Evolutionary conservation across 2,113 vertebrate species (phyloP), one percentile per base, ranked within the genome.

Genomic region (Haemorhous mexicanus): DNA sequence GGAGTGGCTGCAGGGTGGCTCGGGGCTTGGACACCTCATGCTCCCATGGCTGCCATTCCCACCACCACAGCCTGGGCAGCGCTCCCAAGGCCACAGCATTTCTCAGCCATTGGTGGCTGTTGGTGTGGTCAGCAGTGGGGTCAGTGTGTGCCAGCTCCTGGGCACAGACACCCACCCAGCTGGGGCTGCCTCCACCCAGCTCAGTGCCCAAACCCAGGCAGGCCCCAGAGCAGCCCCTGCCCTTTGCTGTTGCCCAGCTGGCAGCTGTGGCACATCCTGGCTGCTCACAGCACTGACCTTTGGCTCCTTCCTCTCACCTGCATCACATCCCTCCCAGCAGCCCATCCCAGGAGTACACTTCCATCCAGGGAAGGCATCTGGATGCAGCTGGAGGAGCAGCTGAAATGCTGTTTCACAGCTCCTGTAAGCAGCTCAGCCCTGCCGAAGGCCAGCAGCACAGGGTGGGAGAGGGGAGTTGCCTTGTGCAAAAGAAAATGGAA

Each of bases 1-100:
- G 37, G 37, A 43, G 61, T 6, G 10, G 21, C 30, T 5, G 4
- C 39, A 52, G 58, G 4, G 4, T 27, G 35, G 21, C n/a, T 70
- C 37, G 32, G 30, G 1, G 8, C 13, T 33, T 20, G 26, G 44
- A 5, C 62, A 49, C 16, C 11, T 30, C 9, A 0, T 0, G 7
- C 32, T 26, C 30, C 53, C 22, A 16, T 62, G 44, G 63, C 28
- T 50, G 39, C 11, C 9, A 3, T 13, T 72, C 8, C 32, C 41
- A 23, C 30, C n/a, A 15, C 9, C 24, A 4, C 49, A 7, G 18
- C 49, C 58, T 1, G 8, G 33, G 30, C 11, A 3, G 18, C 0
- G 6, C n/a, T n/a, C 20, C 47, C 4, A 3, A 24, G 2, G 3
- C 87, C 62, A 7, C 0, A 1, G 17, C 12, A 3, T 35, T 35